Evolutionary conservation across 2,113 vertebrate genomes (phyloP), one percentile per base, ranked within the genome.

Genomic region (Hippocampus zosterae): DNA sequence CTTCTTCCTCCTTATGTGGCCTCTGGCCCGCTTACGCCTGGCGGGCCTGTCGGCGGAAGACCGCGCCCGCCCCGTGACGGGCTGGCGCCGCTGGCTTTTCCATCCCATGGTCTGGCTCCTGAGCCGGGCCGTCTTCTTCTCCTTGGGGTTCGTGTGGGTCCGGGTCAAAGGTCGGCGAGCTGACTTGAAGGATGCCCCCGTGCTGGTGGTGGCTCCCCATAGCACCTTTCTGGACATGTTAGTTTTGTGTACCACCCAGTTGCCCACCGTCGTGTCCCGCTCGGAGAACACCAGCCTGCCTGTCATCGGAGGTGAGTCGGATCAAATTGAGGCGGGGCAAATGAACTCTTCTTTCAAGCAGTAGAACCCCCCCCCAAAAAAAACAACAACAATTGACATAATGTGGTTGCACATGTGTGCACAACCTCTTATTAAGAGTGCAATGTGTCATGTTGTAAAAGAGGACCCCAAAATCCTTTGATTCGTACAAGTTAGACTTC

Each of bases 131-230:
- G 88, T 83, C 68, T 96, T 95, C 86, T 92, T 95, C 85, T 83
- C 71, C 16, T 61, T 95, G 75, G 94, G 95, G 44, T 96, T 96
- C 88, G 71, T 90, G 48, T 91, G 93, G 90, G 85, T 95, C 52
- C 87, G 86, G 10, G 93, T 96, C 41, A 92, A 93, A 55, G 95
- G 95, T 57, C 93, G 90, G 15, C 79, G 84, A 67, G 95, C 95
- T 0, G 86, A 89, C 4, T 76, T 91, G 59, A 89, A 90, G 64
- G 92, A 96, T 75, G 95, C 95, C 0, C 94, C 95, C 0, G 85
- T 96, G 66, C 85, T 96, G 72, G 94, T 94, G 25, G 94, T 94
- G 4, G 95, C 94, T 0, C 95, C 95, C 8, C 95, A 96, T 84
- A 95, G 94, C 27, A 80, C 92, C 66, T 96, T 94, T 79, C 84